Base-by-base conservation (phyloP, 2,113 vertebrate genomes). In the Pipra filicauda region DNA sequence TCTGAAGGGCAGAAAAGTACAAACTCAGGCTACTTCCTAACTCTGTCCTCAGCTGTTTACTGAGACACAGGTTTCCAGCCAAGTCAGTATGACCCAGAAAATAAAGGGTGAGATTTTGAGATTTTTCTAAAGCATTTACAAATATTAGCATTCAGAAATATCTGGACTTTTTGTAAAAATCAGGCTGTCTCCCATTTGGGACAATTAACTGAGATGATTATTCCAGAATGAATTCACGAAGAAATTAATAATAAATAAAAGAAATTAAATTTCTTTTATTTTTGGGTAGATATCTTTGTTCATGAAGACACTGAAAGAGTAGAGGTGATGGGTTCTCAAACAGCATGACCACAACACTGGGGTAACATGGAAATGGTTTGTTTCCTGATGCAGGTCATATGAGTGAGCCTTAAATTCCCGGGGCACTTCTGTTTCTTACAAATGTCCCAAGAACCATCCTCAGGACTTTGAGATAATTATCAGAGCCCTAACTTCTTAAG, bases 271-370 rank as follows among this genome's bases (percentile, higher is more conserved):
- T 13, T 18, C 5, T 78, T 44, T 59, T 55, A 31, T 28, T 65
- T 41, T 21, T 37, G 4, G 8, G 14, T 31, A 37, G 15, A 21
- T 23, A 12, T 1, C 28, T 72, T 64, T 58, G 21, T 13, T 67
- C 24, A 23, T 4, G 59, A 82, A 30, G 39, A 55, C 20, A 9
- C 26, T 21, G 7, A 21, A 48, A 20, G 27, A 49, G 9, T 16
- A 37, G 39, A 70, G 31, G 8, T 24, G 37, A 28, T 20, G 30
- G 37, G 58, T 8, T 75, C 21, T 48, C 24, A 4, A 64, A 31
- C 16, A 85, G 44, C 43, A 7, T 0, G 4, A 33, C 49, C 54
- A 19, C 24, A 41, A 17, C 19, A 6, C 0, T 13, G 19, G 5
- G 6, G 22, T 15, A 21, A 43, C 9, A 16, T 26, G 33, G 52